phyloP scores from a whole-genome alignment of 2,113 vertebrate species.

The Bostrychus sinensis region DNA sequence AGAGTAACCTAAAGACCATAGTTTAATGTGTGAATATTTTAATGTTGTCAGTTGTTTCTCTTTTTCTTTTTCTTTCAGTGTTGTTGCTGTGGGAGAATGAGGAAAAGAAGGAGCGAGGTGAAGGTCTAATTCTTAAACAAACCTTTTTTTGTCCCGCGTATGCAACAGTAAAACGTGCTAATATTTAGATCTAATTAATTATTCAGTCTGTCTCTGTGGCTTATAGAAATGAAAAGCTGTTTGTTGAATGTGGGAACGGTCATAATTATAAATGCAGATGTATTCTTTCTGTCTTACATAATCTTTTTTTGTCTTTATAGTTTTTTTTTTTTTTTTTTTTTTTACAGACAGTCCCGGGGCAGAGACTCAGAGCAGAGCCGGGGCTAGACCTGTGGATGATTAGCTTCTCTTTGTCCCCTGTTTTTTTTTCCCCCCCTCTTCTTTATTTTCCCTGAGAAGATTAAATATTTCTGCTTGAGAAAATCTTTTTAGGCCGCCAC shows the following conservation, averaged over 20 bases:
- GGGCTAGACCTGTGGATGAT: conserved; percentile 62
- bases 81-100: no score
- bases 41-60: no score
- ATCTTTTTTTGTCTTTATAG: conserved; percentile 54
- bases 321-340: conserved; percentile 49
- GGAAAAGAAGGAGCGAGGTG: no score
- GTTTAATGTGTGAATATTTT: no score
- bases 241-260: conserved; percentile 52
- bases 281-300: conserved; percentile 66
- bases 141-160: no score
- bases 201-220: neutral
- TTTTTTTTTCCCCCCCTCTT: conserved; percentile 69
- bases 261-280: conserved; percentile 71
- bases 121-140: no score
- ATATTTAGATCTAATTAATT: neutral
- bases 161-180: conserved; percentile 16
- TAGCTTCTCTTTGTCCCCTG: conserved; percentile 74
- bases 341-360: conserved; percentile 60
- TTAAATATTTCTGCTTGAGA: conserved; percentile 88
- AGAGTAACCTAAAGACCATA: no score
- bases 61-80: no score
- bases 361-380: conserved; percentile 8
- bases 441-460: conserved; percentile 70
- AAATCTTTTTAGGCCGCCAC: conserved; percentile 83
- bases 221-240: conserved; percentile 20